phyloP scores from a whole-genome alignment of 2,113 vertebrate species.

The Vicugna pacos region DNA sequence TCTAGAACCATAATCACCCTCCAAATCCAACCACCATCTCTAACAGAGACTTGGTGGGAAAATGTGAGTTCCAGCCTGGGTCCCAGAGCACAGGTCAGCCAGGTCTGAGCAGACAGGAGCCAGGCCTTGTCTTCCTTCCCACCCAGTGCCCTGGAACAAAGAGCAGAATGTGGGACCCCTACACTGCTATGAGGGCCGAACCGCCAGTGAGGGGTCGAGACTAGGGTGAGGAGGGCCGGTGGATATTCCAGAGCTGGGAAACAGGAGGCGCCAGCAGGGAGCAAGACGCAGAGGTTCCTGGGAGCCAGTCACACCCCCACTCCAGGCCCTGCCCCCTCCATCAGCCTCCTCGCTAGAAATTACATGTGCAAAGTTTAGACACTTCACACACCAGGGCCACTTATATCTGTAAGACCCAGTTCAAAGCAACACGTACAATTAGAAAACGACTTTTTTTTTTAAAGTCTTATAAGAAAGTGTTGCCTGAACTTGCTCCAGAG shows the following conservation, averaged over 20 bases:
- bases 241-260: neutral
- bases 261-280: neutral
- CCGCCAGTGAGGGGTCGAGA: neutral
- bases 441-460: neutral
- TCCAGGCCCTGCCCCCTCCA: neutral
- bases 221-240: neutral
- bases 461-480: neutral
- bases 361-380: neutral
- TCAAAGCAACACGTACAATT: neutral
- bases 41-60: neutral
- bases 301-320: neutral
- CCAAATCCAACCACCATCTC: constrained; percentile 1
- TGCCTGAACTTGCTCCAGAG: constrained; percentile 31
- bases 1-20: neutral
- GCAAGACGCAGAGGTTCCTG: neutral
- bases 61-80: neutral
- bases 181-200: neutral
- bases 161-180: neutral
- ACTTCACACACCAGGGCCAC: neutral
- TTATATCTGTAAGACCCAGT: neutral
- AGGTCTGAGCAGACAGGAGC: neutral
- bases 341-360: neutral
- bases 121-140: neutral
- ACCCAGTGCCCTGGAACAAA: neutral
- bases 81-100: neutral